Percentiles rank a stretch among this genome's conserved stretches.
phyloP scores from a whole-genome alignment of 2,113 vertebrate species.

The Sakesphorus luctuosus region DNA sequence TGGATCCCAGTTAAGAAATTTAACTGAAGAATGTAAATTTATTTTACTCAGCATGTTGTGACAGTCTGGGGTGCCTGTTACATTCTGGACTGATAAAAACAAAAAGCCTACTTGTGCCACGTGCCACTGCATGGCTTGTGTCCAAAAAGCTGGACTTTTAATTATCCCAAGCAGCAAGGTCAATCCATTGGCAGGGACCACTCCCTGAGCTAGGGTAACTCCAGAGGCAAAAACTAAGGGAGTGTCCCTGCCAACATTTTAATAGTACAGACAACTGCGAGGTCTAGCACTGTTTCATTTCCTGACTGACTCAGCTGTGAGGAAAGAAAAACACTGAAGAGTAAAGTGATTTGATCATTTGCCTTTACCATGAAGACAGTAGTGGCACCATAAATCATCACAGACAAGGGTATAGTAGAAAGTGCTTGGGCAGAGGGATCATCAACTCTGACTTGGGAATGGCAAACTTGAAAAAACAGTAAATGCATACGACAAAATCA shows the following conservation, averaged over 20 bases:
- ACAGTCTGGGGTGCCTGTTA: not conserved
- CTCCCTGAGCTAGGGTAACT: not conserved
- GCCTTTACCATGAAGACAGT: not conserved
- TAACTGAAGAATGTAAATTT: not conserved
- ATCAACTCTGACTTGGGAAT: not conserved
- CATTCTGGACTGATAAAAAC: not conserved
- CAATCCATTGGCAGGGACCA: not conserved
- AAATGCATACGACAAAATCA: not conserved
- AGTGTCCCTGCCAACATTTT: not conserved
- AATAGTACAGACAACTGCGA: fast-evolving
- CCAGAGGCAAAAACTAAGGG: not conserved
- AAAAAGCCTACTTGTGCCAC: not conserved
- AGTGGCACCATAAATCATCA: not conserved
- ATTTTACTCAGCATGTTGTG: not conserved
- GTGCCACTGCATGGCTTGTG: not conserved
- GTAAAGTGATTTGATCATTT: not conserved
- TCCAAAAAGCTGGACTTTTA: not conserved
- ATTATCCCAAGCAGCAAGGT: not conserved
- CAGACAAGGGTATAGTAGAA: not conserved
- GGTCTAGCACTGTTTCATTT: not conserved
- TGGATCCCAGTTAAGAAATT: not conserved
- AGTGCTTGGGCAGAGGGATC: not conserved
- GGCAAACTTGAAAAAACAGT: not conserved
- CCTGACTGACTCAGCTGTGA: not conserved
- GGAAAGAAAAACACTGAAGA: not conserved